A percentile compares a stretch with the other conserved stretches of the same genome.
These are phyloP conservation scores for Tanytarsus gracilentus DNA, from an alignment of 2,888 invertebrate species.

Conservation along the genomic window DNA sequence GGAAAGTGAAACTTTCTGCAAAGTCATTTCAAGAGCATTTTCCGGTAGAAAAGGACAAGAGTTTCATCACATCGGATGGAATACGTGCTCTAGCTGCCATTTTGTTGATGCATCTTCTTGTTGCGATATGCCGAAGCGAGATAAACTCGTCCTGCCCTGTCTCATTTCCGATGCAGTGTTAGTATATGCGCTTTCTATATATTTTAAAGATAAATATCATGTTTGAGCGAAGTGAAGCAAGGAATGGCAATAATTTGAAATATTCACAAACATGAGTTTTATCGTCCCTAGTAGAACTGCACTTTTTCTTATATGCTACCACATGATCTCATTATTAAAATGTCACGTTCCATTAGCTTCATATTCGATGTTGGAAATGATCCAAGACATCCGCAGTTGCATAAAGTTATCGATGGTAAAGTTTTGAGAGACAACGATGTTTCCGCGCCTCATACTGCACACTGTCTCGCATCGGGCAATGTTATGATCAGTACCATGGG, in stretches of 20 bases:
- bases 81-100: conserved; percentile 90
- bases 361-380: conserved; percentile 69
- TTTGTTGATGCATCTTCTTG: conserved; percentile 41
- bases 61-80: conserved; percentile 95
- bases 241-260: too few species aligned
- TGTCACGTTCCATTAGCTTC: conserved; percentile 44
- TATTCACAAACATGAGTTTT: too few species aligned
- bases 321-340: too few species aligned
- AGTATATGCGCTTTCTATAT: too few species aligned
- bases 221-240: too few species aligned
- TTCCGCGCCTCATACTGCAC: conserved; percentile 85
- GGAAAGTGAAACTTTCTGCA: conserved; percentile 67
- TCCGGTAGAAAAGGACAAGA: conserved; percentile 76
- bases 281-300: too few species aligned
- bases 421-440: conserved; percentile 68
- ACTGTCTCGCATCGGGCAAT: conserved; percentile 86
- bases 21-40: conserved; percentile 77
- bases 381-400: conserved; percentile 59
- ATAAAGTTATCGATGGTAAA: conserved; percentile 73
- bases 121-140: conserved; percentile 50
- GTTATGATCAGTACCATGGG: conserved; percentile 95
- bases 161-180: conserved; percentile 66
- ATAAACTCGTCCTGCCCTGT: conserved; percentile 74
- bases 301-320: too few species aligned
- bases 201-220: too few species aligned